phyloP scores from a whole-genome alignment of 2,113 vertebrate genomes.

The Petrocephalus zakoni region DNA sequence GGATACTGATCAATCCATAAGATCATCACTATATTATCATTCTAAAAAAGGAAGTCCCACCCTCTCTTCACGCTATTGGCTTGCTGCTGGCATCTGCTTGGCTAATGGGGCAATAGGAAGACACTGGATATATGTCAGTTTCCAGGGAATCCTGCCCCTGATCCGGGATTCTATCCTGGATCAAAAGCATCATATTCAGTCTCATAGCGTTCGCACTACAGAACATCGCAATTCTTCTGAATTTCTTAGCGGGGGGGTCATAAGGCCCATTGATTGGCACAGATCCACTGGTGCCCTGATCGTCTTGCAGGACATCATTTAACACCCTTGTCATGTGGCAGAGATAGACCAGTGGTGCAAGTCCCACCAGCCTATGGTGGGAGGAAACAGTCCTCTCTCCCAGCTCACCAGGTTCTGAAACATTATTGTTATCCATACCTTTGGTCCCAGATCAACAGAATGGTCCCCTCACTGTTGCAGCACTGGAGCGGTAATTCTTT shows the following conservation, averaged over 20 bases:
- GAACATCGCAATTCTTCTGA: neutral
- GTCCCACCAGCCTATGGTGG: neutral
- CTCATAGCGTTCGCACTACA: neutral
- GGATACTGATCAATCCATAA: neutral
- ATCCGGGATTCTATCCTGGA: neutral
- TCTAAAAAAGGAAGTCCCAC: neutral
- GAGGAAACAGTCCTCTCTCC: neutral
- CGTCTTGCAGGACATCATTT: neutral
- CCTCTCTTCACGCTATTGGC: neutral
- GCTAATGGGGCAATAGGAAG: neutral
- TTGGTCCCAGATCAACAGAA: neutral
- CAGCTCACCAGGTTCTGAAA: neutral
- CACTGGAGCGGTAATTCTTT: neutral
- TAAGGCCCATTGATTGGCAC: neutral
- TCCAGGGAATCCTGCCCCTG: neutral
- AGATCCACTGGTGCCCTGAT: neutral
- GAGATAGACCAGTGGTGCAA: neutral
- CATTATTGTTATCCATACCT: neutral
- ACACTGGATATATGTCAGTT: neutral
- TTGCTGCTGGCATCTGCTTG: neutral
- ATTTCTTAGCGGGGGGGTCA: neutral
- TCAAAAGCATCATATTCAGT: neutral
- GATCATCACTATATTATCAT: neutral
- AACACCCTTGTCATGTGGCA: neutral
- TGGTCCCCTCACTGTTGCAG: neutral